Percentiles rank a stretch among this genome's conserved stretches.
Conservation (phyloP, 2,113 vertebrate species). For the Tetraodon nigroviridis region DNA sequence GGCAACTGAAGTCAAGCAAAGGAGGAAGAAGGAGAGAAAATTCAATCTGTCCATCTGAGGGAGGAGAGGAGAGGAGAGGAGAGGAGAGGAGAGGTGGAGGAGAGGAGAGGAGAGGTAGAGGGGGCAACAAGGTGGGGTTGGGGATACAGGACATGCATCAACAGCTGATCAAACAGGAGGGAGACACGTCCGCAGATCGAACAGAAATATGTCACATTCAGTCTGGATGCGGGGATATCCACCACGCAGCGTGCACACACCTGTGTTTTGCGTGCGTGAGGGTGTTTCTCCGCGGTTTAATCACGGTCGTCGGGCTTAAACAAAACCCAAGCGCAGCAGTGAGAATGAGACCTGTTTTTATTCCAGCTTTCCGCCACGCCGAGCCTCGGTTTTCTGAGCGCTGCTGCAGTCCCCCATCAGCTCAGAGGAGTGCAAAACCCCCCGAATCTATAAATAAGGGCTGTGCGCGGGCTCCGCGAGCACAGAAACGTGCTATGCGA, state of each 20-base stretch:
- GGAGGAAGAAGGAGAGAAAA: slow-evolving; percentile 77
- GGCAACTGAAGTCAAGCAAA: slow-evolving; percentile 80
- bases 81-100: slow-evolving; percentile 45
- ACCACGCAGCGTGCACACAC: slow-evolving; percentile 17
- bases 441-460: neutral
- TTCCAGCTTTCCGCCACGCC: slow-evolving; percentile 28
- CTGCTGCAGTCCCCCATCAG: slow-evolving; percentile 33
- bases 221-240: slow-evolving; percentile 4
- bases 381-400: slow-evolving; percentile 1
- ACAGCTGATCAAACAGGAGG: slow-evolving; percentile 55
- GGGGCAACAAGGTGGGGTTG: slow-evolving; percentile 45
- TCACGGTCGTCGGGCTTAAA: slow-evolving; percentile 18
- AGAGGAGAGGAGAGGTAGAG: slow-evolving; percentile 55
- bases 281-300: slow-evolving; percentile 40
- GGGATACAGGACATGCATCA: slow-evolving; percentile 72
- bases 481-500: slow-evolving; percentile 63
- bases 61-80: slow-evolving; percentile 54
- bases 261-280: slow-evolving; percentile 11
- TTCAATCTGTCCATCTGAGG: slow-evolving; percentile 78
- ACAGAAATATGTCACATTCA: neutral
- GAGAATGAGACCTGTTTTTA: slow-evolving; percentile 25
- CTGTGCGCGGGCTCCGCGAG: slow-evolving; percentile 34
- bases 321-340: slow-evolving; percentile 16
- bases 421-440: neutral
- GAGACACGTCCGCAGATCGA: slow-evolving; percentile 20